Evolutionary conservation across 2,888 invertebrate genomes (phyloP), one percentile per base, ranked within the genome.

Genomic region (Scaptomyza reducta): DNA sequence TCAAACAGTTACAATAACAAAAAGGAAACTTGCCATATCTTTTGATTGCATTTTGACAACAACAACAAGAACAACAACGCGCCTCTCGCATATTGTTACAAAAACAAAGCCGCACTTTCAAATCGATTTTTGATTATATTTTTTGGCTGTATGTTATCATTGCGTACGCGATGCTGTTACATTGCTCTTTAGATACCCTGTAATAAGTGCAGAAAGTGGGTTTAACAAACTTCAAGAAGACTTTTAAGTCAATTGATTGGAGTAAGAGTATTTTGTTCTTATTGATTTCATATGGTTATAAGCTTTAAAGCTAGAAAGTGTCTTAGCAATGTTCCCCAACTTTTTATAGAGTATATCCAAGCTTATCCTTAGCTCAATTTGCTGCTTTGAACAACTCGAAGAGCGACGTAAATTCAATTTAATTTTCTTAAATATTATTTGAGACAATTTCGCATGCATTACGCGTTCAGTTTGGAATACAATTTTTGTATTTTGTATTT

Each of bases 121-220:
- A 83, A 83, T 83, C 88, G 88, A 87, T 87, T 89, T 83, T 89
- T 87, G 88, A 87, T 83, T 89, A 87, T 81, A 87, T 87, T 85
- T 89, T 84, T 85, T 85, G 85, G 82, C 80, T 40, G 38, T 85
- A 64, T 78, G 77, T 88, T 88, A 88, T 81, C 87, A 88, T 79
- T 81, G 59, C 49, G 55, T 58, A 54, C 16, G 25, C 50, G 44
- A 51, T 29, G 38, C 53, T 69, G 38, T 41, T 44, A 41, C 47
- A 40, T 45, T 72, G 47, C 38, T 59, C 27, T 7, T 25, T n/a
- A 31, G 9, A 56, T 57, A 72, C 77, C 73, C 59, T 56, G 46
- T 14, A 38, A 1, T 2, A n/a, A n/a, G 6, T 1, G 6, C n/a
- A 2, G 2, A 5, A 6, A n/a, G 13, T 10, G 33, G n/a, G 33